phyloP scores from a whole-genome alignment of 2,797 vertebrate species.

The Sebastes wilsoni region DNA sequence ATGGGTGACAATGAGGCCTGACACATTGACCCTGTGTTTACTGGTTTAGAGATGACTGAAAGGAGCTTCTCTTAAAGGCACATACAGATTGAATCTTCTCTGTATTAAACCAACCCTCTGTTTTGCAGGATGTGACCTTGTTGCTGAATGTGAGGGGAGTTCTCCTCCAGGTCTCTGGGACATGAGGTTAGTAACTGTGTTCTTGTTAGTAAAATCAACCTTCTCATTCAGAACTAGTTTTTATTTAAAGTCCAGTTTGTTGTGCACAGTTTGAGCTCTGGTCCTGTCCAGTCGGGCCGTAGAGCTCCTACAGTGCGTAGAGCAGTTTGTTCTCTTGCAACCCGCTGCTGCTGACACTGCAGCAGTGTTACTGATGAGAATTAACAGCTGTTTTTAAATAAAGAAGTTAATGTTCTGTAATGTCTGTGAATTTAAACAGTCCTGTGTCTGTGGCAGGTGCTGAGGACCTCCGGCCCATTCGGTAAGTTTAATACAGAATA shows the following conservation, averaged over 20 bases:
- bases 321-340: conserved; percentile 90
- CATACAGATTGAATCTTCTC: neutral
- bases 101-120: neutral
- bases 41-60: neutral
- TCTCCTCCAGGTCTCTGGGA: neutral
- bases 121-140: neutral
- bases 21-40: conserved; percentile 22
- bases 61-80: too few relatives aligned
- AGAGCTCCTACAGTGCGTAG: conserved; percentile 79
- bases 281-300: conserved; percentile 53
- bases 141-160: neutral
- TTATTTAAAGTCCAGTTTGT: neutral
- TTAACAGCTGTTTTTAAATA: conserved; percentile 67
- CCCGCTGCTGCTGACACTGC: conserved; percentile 85
- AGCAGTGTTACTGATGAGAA: conserved; percentile 90
- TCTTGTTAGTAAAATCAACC: too few relatives aligned
- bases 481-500: conserved; percentile 22
- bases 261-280: conserved; percentile 53
- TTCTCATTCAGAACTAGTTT: too few relatives aligned
- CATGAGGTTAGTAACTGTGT: conserved; percentile 12
- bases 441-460: neutral
- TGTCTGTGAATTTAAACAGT: neutral
- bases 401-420: fast-evolving
- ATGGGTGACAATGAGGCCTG: conserved; percentile 80
- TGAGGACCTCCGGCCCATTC: fast-evolving